These are phyloP conservation scores for Trissolcus brochymenae DNA, from an alignment of 2,888 invertebrate genomes.

Conservation along the genomic window DNA sequence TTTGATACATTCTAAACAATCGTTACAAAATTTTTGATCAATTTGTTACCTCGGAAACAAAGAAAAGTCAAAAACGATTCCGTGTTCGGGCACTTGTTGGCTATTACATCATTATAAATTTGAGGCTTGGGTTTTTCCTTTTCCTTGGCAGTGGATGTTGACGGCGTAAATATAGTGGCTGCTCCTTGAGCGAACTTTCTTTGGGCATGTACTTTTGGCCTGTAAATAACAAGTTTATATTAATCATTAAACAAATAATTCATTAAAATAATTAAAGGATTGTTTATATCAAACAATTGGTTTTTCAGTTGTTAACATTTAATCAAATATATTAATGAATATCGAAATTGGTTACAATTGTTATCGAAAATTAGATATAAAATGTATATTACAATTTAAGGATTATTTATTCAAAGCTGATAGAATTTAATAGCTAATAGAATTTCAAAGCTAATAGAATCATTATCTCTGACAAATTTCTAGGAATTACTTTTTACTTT, in stretches of 20 bases:
- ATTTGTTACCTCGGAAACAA: constrained; percentile 83
- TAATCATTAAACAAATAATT: background rate
- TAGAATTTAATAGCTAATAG: too few relatives aligned
- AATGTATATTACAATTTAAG: too few relatives aligned
- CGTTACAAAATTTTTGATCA: background rate
- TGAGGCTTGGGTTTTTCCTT: constrained; percentile 78
- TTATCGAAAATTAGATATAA: too few relatives aligned
- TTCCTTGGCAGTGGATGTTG: constrained; percentile 80
- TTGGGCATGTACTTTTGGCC: constrained; percentile 90
- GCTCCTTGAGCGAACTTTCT: constrained; percentile 92
- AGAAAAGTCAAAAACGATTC: constrained; percentile 91
- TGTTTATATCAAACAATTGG: too few relatives aligned
- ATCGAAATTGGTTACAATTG: too few relatives aligned
- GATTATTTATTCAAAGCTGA: too few relatives aligned
- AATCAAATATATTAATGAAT: too few relatives aligned
- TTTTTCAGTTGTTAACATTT: too few relatives aligned
- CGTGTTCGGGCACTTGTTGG: constrained; percentile 85
- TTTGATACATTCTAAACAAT: background rate
- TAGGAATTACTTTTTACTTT: background rate
- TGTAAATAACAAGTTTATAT: constrained; percentile 65
- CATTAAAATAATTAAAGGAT: too few relatives aligned
- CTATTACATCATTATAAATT: constrained; percentile 81
- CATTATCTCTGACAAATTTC: too few relatives aligned
- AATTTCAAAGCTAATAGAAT: too few relatives aligned
- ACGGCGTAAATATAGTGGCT: constrained; percentile 79